Percentiles rank a stretch among this genome's conserved stretches.
Conservation (phyloP, 2,888 invertebrate genomes). For the Myopa tessellatipennis region DNA sequence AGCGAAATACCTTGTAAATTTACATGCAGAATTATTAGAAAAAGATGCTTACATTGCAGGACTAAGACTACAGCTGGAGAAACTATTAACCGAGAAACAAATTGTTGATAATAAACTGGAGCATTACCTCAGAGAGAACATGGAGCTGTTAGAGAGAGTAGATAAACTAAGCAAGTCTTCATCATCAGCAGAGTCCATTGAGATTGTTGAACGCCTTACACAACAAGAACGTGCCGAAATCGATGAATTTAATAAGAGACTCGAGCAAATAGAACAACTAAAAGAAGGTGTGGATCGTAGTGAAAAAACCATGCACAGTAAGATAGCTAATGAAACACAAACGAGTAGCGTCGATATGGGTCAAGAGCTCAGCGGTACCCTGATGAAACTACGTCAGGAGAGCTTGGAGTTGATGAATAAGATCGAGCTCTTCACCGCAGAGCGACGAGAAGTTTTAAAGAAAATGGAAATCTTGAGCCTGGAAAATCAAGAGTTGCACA, state of each 20-base stretch:
- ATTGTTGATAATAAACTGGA: conserved; percentile 74
- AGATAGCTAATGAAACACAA: not conserved
- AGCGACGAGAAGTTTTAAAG: conserved; percentile 77
- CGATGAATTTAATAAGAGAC: conserved; percentile 74
- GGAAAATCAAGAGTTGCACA: conserved; percentile 72
- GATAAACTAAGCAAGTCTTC: conserved; percentile 78
- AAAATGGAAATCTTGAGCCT: conserved; percentile 74
- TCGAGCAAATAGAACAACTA: conserved; percentile 24
- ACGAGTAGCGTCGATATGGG: conserved; percentile 55
- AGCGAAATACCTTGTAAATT: conserved; percentile 60
- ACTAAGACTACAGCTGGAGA: conserved; percentile 55
- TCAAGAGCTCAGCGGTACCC: conserved; percentile 71
- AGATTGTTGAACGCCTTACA: conserved; percentile 78
- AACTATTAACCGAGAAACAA: conserved; percentile 73
- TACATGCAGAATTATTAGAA: conserved; percentile 70
- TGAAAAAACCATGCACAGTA: not conserved
- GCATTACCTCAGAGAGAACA: conserved; percentile 78
- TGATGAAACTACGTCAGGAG: conserved; percentile 74
- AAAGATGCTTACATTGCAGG: conserved; percentile 71
- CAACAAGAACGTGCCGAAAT: conserved; percentile 78
- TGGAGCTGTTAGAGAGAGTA: conserved; percentile 78
- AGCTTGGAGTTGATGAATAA: conserved; percentile 75
- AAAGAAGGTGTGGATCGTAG: conserved; percentile 29
- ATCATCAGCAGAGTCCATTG: conserved; percentile 81
- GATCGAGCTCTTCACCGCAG: conserved; percentile 77